Percentiles rank a stretch among this genome's conserved stretches.
phyloP scores from a whole-genome alignment of 2,797 vertebrate genomes.

The Lindbergichthys nudifrons region DNA sequence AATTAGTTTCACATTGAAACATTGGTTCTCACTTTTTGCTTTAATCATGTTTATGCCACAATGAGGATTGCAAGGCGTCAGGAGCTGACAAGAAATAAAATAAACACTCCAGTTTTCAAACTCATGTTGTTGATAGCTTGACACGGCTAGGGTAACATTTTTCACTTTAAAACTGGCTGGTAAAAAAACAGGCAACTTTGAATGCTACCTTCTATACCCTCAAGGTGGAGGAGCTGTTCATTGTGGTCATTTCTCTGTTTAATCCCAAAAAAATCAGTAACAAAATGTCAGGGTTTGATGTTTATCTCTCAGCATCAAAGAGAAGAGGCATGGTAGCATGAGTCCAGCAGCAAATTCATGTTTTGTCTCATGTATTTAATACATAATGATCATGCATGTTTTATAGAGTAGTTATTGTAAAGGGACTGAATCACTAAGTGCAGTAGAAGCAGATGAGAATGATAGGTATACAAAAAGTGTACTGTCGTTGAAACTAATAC shows the following conservation, averaged over 20 bases:
- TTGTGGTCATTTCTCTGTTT: too few species aligned
- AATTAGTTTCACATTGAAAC: constrained; percentile 1
- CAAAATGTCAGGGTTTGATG: constrained; percentile 5
- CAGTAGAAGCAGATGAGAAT: background rate
- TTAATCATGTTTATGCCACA: background rate
- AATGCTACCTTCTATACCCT: too few species aligned
- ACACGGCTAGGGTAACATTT: too few species aligned
- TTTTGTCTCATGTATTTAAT: constrained; percentile 1
- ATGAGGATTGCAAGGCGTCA: background rate
- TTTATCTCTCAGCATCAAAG: background rate
- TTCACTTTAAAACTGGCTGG: background rate
- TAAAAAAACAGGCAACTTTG: too few species aligned
- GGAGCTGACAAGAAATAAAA: background rate
- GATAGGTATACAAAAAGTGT: background rate
- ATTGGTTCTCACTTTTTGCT: background rate
- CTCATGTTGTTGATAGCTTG: background rate
- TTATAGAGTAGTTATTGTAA: background rate
- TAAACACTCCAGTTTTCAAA: too few species aligned
- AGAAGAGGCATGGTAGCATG: background rate
- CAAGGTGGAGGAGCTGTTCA: background rate
- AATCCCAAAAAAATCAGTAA: too few species aligned
- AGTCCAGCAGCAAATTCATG: constrained; percentile 1
- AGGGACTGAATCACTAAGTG: background rate
- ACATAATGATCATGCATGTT: background rate
- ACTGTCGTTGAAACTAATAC: background rate